phyloP scores from a whole-genome alignment of 2,113 vertebrate genomes.

The Calidris pygmaea region DNA sequence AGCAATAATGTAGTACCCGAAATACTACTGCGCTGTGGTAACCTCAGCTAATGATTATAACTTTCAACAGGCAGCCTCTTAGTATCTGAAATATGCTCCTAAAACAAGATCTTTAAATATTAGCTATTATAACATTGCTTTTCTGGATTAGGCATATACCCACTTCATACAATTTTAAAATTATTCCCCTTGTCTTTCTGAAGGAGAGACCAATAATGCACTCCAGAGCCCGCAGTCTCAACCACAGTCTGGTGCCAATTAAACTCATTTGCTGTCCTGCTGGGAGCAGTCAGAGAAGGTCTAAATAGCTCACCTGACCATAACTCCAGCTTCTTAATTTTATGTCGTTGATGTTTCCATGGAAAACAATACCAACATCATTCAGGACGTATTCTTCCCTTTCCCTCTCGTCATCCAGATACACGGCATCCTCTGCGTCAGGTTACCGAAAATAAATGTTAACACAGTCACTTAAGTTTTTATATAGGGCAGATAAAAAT shows the following conservation, averaged over 20 bases:
- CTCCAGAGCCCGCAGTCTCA: neutral
- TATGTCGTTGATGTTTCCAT: slow-evolving; percentile 80
- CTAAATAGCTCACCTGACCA: slow-evolving; percentile 85
- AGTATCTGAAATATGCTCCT: neutral
- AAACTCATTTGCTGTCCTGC: neutral
- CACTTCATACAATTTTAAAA: slow-evolving; percentile 35
- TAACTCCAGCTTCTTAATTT: slow-evolving; percentile 90
- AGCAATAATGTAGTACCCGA: neutral
- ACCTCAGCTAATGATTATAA: neutral
- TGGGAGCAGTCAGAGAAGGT: neutral
- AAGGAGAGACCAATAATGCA: slow-evolving; percentile 8
- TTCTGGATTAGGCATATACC: neutral
- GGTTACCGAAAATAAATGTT: neutral
- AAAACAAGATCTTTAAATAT: slow-evolving; percentile 26
- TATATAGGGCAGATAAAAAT: neutral
- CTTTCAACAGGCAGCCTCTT: slow-evolving; percentile 7
- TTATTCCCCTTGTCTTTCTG: neutral
- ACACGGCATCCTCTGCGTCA: slow-evolving; percentile 86
- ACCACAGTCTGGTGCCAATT: slow-evolving; percentile 26
- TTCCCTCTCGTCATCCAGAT: slow-evolving; percentile 84
- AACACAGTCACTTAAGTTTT: neutral
- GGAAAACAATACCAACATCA: slow-evolving; percentile 90
- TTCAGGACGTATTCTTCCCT: slow-evolving; percentile 90
- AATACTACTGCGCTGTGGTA: neutral
- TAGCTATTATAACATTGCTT: neutral